Conservation (phyloP, 1,140 invertebrate genomes). For the Drosophila paulistorum region DNA sequence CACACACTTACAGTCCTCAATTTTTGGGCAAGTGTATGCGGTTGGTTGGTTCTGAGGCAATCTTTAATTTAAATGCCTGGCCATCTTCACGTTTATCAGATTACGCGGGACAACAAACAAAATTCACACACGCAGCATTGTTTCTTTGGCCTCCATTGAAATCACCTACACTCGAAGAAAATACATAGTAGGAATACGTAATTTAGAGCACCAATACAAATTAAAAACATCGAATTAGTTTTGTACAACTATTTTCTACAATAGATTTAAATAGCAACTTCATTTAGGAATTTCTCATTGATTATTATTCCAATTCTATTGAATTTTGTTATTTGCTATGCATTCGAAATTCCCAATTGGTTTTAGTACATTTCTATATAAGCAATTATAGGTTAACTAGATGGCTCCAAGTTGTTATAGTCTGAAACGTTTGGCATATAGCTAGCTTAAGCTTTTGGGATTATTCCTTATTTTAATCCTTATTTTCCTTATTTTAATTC, state of each 20-base stretch:
- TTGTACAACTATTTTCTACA: too few relatives aligned
- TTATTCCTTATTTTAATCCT: too few relatives aligned
- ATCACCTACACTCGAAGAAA: not conserved
- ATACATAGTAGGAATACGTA: not conserved
- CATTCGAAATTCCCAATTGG: not conserved
- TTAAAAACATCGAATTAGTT: too few relatives aligned
- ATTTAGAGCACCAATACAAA: too few relatives aligned
- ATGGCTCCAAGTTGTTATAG: too few relatives aligned
- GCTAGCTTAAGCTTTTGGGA: too few relatives aligned
- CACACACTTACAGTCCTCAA: constrained; percentile 8
- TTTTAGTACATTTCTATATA: not conserved
- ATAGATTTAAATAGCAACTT: too few relatives aligned
- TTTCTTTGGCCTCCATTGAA: not conserved
- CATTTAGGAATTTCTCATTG: too few relatives aligned
- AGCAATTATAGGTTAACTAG: too few relatives aligned
- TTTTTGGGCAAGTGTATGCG: constrained; percentile 63
- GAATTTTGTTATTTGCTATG: not conserved
- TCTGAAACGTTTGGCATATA: too few relatives aligned
- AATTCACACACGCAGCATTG: constrained; percentile 19
- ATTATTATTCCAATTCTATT: too few relatives aligned
- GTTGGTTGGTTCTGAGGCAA: constrained; percentile 48
- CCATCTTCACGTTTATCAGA: constrained; percentile 79
- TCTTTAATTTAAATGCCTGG: constrained; percentile 80
- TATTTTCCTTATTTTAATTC: too few relatives aligned
- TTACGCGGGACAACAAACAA: constrained; percentile 63